Percentiles rank a stretch among this genome's conserved stretches.
phyloP scores from a whole-genome alignment of 2,797 vertebrate genomes.

The Apogon hyalosoma region DNA sequence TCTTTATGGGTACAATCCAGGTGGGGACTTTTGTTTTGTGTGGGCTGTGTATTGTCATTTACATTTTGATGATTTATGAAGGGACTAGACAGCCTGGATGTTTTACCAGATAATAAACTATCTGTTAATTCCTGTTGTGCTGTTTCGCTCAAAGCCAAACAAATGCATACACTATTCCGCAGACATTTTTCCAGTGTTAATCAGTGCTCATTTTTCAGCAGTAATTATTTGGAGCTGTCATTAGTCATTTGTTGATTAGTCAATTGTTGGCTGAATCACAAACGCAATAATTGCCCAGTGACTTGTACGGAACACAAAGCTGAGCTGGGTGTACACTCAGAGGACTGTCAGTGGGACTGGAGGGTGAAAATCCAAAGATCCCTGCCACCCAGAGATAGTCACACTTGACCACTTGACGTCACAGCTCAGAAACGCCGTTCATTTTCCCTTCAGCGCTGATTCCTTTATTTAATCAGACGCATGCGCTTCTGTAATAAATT shows the following conservation, averaged over 20 bases:
- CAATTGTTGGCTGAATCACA: constrained; percentile 17
- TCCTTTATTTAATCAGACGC: constrained; percentile 27
- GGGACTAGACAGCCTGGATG: not conserved
- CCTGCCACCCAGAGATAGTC: constrained; percentile 25
- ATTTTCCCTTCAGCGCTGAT: constrained; percentile 1
- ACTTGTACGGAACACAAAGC: not conserved
- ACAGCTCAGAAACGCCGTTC: not conserved
- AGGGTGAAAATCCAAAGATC: constrained; percentile 23
- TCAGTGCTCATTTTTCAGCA: constrained; percentile 24
- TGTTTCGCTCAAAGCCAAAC: not conserved
- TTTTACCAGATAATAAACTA: constrained; percentile 1
- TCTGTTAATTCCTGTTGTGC: not conserved
- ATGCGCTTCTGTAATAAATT: constrained; percentile 17
- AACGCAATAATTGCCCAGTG: constrained; percentile 1
- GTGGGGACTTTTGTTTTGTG: too few relatives aligned
- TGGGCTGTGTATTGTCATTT: not conserved
- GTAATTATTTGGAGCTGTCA: constrained; percentile 28
- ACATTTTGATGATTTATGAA: constrained; percentile 3
- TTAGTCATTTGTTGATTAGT: constrained; percentile 11
- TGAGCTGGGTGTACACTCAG: not conserved
- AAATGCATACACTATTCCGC: constrained; percentile 3
- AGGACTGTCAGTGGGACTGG: not conserved
- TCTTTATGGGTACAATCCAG: too few relatives aligned
- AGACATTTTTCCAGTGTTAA: constrained; percentile 8
- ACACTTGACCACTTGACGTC: constrained; percentile 8